Evolutionary conservation across 1,140 invertebrate genomes (phyloP).

Genomic region (Phthorimaea operculella): DNA sequence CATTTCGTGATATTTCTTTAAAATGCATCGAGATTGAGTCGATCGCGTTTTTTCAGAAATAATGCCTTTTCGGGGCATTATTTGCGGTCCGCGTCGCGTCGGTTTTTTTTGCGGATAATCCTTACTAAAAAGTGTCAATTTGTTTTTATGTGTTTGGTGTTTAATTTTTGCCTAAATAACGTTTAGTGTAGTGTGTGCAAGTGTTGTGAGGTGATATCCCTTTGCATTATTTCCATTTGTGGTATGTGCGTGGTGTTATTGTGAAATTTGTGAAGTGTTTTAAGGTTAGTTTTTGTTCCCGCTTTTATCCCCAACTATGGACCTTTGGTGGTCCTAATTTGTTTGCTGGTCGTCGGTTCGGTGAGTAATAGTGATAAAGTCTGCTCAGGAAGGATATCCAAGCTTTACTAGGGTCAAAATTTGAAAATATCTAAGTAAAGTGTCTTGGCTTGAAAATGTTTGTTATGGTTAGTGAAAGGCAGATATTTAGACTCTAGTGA

Average conservation of each 20-base stretch:
- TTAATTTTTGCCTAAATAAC: conserved; percentile 31
- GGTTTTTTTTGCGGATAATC: neutral
- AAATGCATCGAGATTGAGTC: conserved; percentile 47
- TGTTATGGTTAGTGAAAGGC: conserved; percentile 5
- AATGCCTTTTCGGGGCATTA: neutral
- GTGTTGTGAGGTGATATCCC: neutral
- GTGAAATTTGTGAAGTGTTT: conserved; percentile 35
- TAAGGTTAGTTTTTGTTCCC: conserved; percentile 65
- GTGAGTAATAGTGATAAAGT: conserved; percentile 63
- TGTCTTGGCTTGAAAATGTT: neutral
- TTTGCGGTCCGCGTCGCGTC: neutral
- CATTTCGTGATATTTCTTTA: conserved; percentile 25
- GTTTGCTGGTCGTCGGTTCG: conserved; percentile 36
- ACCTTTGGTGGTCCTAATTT: neutral
- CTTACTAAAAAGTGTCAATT: conserved; percentile 39
- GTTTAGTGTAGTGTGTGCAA: conserved; percentile 5
- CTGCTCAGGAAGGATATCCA: conserved; percentile 40
- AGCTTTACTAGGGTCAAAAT: conserved; percentile 3
- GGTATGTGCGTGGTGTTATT: conserved; percentile 14
- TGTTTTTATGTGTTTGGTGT: conserved; percentile 53
- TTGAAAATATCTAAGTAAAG: too few relatives aligned
- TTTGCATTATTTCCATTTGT: neutral
- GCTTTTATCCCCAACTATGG: conserved; percentile 42
- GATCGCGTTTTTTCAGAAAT: conserved; percentile 23
- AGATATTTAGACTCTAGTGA: neutral